Evolutionary conservation across 2,797 vertebrate species (phyloP).

Genomic region (Psittacula echo): DNA sequence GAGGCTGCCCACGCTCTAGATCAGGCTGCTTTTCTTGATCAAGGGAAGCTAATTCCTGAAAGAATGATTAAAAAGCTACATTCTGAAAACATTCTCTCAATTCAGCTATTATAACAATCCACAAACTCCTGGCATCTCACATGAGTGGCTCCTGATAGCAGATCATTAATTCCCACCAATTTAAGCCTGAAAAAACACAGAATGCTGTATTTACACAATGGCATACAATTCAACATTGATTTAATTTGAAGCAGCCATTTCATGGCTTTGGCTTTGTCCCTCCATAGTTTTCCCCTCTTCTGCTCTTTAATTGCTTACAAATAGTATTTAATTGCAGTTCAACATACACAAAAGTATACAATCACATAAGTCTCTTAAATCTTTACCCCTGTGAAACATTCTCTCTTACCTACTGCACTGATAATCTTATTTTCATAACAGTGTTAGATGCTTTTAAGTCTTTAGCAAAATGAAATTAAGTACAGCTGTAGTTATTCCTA

Average conservation of each 20-base stretch:
- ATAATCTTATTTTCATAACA: background rate
- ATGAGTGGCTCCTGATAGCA: background rate
- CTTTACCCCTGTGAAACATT: background rate
- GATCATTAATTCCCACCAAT: background rate
- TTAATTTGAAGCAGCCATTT: background rate
- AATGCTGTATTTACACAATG: background rate
- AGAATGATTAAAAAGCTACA: slow-evolving; percentile 44
- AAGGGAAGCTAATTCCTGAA: slow-evolving; percentile 85
- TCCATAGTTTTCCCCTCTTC: background rate
- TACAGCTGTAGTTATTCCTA: background rate
- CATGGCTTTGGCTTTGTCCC: background rate
- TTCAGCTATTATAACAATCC: background rate
- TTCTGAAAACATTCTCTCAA: slow-evolving; percentile 14
- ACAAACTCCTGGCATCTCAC: background rate
- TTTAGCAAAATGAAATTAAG: background rate
- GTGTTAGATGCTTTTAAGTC: background rate
- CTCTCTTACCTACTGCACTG: background rate
- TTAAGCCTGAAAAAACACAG: background rate
- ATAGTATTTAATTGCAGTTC: background rate
- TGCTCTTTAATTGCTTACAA: background rate
- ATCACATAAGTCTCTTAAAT: background rate
- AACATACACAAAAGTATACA: background rate
- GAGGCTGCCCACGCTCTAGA: slow-evolving; percentile 85
- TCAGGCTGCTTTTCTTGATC: slow-evolving; percentile 81
- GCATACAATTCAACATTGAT: background rate